Evolutionary conservation across 2,888 invertebrate genomes (phyloP).

Genomic region (Hydroisotoma schaefferi): DNA sequence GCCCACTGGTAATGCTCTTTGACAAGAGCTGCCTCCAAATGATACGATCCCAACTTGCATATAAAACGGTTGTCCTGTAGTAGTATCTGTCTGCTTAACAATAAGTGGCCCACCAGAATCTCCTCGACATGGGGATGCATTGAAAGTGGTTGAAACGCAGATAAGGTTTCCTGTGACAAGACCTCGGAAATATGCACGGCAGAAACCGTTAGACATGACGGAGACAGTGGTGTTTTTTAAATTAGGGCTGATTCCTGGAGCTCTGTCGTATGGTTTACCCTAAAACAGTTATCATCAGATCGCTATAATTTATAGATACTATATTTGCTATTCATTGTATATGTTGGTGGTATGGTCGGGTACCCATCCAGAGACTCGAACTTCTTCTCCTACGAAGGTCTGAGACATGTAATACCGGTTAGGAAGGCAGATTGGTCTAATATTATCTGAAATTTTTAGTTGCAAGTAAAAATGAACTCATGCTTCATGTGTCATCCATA

Average conservation of each 20-base stretch:
- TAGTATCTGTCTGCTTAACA: constrained; percentile 31
- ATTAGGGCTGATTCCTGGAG: constrained; percentile 37
- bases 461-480: too few relatives aligned
- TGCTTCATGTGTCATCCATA: too few relatives aligned
- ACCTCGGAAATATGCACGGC: constrained; percentile 42
- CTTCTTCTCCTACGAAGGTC: constrained; percentile 37
- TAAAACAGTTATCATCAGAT: too few relatives aligned
- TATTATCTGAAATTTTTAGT: constrained; percentile 23
- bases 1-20: constrained; percentile 45
- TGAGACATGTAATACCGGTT: constrained; percentile 35
- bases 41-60: constrained; percentile 48
- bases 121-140: constrained; percentile 46
- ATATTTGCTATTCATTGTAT: background rate
- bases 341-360: constrained; percentile 11
- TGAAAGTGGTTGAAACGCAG: constrained; percentile 39
- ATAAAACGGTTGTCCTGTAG: constrained; percentile 35
- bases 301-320: background rate
- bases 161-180: constrained; percentile 47
- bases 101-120: constrained; percentile 43
- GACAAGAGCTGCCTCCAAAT: constrained; percentile 47
- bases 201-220: constrained; percentile 42
- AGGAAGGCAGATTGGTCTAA: constrained; percentile 45
- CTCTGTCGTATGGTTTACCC: constrained; percentile 43
- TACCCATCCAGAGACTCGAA: constrained; percentile 46
- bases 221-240: constrained; percentile 43